Evolutionary conservation across 2,888 invertebrate genomes (phyloP), one percentile per base, ranked within the genome.

Genomic region (Pyrgus malvae): DNA sequence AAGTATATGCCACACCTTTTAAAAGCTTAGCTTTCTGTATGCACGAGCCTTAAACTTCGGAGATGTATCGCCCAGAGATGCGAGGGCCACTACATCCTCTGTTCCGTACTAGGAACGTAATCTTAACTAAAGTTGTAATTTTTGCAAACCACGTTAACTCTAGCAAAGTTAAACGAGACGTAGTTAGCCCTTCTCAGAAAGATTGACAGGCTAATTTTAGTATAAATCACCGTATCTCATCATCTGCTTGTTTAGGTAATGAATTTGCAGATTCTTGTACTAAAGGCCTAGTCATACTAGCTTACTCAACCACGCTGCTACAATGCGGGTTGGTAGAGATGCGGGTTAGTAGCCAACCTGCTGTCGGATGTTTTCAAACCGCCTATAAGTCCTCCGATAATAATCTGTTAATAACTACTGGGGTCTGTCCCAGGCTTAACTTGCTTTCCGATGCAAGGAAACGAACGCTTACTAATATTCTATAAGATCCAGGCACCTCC

Each of bases 41-140:
- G 63, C 53, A 21, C 65, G 17, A 6, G 12, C 63, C 31, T 64
- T 29, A 9, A 45, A 19, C 48, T 37, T 46, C 58, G 61, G 67
- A 82, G 83, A 83, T 80, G 77, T 69, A 74, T 66, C 67, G 46
- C 59, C 58, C 51, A 64, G 64, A 73, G 70, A 70, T 70, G 68
- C 72, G 76, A 77, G 74, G 80, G 83, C 78, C 79, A 60, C 71
- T 68, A 77, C 75, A 85, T 85, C 85, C 87, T 83, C 70, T 67
- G 62, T 70, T 72, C 71, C 70, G 70, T 62, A 76, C 68, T 72
- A 80, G 80, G 80, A 84, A 84, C 79, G 68, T 62, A 57, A 69
- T 27, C 23, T 21, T 31, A 14, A 11, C 41, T 48, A 21, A 27
- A 27, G 11, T 14, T 49, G 38, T 40, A 31, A 2, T 12, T 27